phyloP scores from a whole-genome alignment of 92 coral and sea anemone genomes.

The Nematostella vectensis region DNA sequence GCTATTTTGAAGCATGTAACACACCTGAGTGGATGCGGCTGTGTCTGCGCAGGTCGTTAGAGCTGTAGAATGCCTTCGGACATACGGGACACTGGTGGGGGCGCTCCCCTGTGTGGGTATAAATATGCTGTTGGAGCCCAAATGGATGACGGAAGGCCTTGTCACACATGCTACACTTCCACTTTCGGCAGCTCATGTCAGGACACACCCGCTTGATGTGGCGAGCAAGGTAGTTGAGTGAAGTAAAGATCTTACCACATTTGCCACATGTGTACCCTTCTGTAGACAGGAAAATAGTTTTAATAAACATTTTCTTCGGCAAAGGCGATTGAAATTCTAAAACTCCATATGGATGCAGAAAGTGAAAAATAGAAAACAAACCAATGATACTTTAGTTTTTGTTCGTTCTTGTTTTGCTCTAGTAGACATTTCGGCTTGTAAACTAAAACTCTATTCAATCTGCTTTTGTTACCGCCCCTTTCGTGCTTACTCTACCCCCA shows the following conservation, averaged over 20 bases:
- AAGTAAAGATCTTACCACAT: conserved; percentile 95
- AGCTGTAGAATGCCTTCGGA: conserved; percentile 98
- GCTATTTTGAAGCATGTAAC: too few species aligned
- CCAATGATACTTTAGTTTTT: too few species aligned
- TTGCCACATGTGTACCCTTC: conserved; percentile 98
- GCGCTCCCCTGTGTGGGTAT: conserved; percentile 97
- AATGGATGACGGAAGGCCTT: conserved; percentile 98
- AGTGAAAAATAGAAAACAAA: too few species aligned
- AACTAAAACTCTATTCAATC: too few species aligned
- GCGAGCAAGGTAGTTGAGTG: conserved; percentile 89
- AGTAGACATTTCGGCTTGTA: too few species aligned
- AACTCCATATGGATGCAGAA: too few species aligned
- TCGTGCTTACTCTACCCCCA: too few species aligned
- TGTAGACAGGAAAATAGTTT: conserved; percentile 16
- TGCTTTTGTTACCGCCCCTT: too few species aligned
- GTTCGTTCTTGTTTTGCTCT: too few species aligned
- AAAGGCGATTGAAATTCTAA: too few species aligned
- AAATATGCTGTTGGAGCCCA: conserved; percentile 96
- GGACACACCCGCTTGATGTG: conserved; percentile 98
- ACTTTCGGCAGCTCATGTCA: conserved; percentile 95
- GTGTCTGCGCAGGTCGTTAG: conserved; percentile 92
- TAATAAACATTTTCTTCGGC: too few species aligned
- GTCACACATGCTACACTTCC: conserved; percentile 94
- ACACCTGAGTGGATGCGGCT: conserved; percentile 97
- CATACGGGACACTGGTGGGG: conserved; percentile 93